Evolutionary conservation across 92 coral and sea anemone genomes (phyloP).

Genomic region (Siderastrea radians): DNA sequence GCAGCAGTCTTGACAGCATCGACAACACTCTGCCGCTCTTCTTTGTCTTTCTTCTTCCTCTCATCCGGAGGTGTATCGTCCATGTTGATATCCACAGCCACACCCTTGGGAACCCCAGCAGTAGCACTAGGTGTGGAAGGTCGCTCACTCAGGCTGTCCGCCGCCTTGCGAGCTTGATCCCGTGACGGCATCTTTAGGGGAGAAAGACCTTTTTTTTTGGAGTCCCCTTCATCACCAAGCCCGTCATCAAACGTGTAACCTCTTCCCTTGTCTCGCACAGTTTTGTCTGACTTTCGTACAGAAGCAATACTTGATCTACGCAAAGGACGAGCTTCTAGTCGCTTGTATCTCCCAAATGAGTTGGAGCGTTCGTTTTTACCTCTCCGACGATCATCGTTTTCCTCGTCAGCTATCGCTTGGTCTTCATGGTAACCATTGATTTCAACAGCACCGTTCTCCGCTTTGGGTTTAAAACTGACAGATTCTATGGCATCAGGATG

Average conservation of each 20-base stretch:
- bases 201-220: constrained; percentile 3
- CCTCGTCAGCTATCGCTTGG: constrained; percentile 24
- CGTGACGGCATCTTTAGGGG: constrained; percentile 35
- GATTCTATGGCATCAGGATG: constrained; percentile 25
- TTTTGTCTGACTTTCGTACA: constrained; percentile 88
- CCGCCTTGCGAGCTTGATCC: constrained; percentile 4
- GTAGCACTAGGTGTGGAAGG: constrained; percentile 28
- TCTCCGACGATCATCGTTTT: neutral
- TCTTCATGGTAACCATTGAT: constrained; percentile 45
- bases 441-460: neutral
- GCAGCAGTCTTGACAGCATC: constrained; percentile 54
- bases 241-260: constrained; percentile 77
- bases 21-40: constrained; percentile 30
- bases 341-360: constrained; percentile 50
- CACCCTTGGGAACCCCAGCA: neutral
- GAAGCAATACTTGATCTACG: constrained; percentile 94
- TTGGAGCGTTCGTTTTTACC: constrained; percentile 32
- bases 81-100: constrained; percentile 47
- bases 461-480: constrained; percentile 8
- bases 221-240: constrained; percentile 27
- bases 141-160: neutral
- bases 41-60: constrained; percentile 21
- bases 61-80: constrained; percentile 7
- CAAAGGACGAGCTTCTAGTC: constrained; percentile 77
- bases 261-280: constrained; percentile 78